Evolutionary conservation across 2,113 vertebrate species (phyloP).

Genomic region (Arizona elegans): DNA sequence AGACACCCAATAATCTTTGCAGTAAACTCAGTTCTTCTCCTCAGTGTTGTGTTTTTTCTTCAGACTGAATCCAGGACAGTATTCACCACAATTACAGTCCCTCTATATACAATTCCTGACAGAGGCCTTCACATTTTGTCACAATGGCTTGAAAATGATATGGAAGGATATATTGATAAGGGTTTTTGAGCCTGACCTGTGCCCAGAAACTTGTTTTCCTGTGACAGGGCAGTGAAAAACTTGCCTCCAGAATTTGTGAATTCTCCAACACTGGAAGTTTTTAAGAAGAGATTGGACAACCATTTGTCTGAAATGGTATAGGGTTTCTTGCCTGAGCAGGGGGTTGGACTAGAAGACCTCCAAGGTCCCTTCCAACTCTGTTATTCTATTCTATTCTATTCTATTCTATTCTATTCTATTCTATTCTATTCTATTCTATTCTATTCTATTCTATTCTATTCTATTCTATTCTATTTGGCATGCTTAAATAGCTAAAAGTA

Average conservation of each 20-base stretch:
- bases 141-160: background rate
- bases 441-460: too few relatives aligned
- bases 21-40: background rate
- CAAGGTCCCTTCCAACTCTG: too few relatives aligned
- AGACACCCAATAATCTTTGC: background rate
- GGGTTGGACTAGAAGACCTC: too few relatives aligned
- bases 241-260: too few relatives aligned
- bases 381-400: too few relatives aligned
- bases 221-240: background rate
- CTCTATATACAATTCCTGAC: background rate
- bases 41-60: background rate
- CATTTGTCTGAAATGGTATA: too few relatives aligned
- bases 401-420: too few relatives aligned
- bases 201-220: background rate
- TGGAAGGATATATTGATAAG: background rate
- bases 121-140: background rate
- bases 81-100: background rate
- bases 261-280: too few relatives aligned
- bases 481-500: background rate
- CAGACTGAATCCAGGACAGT: background rate
- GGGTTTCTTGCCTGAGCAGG: too few relatives aligned
- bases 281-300: too few relatives aligned
- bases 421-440: too few relatives aligned
- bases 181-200: background rate
- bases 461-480: background rate